A percentile compares a stretch with the other conserved stretches of the same genome.
Conservation (phyloP, 2,113 vertebrate genomes). For the Brachyhypopomus gauderio region DNA sequence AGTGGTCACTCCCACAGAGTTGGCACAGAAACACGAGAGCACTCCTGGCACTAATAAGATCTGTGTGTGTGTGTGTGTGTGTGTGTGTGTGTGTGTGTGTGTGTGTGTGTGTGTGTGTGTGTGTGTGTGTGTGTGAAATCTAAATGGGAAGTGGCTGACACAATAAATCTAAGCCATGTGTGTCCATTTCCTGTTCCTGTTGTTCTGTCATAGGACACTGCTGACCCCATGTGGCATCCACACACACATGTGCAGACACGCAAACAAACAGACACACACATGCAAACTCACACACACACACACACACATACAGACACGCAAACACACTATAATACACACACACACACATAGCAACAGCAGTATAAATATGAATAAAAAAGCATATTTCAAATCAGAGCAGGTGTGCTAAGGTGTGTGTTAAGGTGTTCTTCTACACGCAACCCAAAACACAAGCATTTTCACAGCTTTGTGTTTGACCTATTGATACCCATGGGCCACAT, state of each 20-base stretch:
- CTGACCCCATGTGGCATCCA: constrained; percentile 71
- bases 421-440: background rate
- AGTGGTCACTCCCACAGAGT: no score
- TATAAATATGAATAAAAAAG: constrained; percentile 80
- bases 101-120: constrained; percentile 27
- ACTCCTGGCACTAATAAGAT: no score
- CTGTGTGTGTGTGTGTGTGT: constrained; percentile 46
- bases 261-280: constrained; percentile 11
- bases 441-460: background rate
- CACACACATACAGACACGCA: background rate
- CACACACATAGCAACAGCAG: constrained; percentile 56
- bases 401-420: constrained; percentile 54
- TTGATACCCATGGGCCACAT: constrained; percentile 96
- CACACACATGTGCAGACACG: constrained; percentile 21
- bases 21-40: no score
- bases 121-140: constrained; percentile 77
- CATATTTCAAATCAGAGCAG: no score
- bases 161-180: constrained; percentile 93
- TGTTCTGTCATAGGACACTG: constrained; percentile 85
- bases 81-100: constrained; percentile 13
- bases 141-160: constrained; percentile 85
- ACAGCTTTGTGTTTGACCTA: constrained; percentile 63
- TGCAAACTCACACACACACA: background rate
- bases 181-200: constrained; percentile 91
- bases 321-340: constrained; percentile 5